phyloP scores from a whole-genome alignment of 2,113 vertebrate species.

The Ceyx cyanopectus region DNA sequence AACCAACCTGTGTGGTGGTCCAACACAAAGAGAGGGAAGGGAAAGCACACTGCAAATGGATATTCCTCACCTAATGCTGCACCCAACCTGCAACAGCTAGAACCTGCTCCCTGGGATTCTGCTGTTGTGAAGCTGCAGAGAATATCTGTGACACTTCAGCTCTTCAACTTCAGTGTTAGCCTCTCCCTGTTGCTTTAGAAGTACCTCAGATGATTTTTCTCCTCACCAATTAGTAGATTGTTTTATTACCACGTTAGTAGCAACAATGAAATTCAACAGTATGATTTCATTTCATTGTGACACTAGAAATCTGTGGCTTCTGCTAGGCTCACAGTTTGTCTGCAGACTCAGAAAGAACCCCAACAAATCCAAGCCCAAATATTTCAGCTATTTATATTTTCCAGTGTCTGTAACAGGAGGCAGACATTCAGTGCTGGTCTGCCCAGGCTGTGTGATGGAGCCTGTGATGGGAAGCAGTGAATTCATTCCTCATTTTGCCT shows the following conservation, averaged over 20 bases:
- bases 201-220: not conserved
- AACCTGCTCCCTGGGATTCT: not conserved
- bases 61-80: not conserved
- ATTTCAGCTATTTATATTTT: not conserved
- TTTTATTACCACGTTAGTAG: accelerated
- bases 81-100: accelerated
- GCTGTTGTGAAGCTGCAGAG: not conserved
- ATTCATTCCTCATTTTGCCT: not conserved
- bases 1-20: not conserved
- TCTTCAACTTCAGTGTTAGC: not conserved
- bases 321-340: too few species aligned
- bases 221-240: accelerated
- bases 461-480: not conserved
- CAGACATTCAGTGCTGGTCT: not conserved
- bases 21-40: not conserved
- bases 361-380: too few species aligned
- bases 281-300: not conserved
- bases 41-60: not conserved
- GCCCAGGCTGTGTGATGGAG: not conserved
- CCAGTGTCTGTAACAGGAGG: not conserved
- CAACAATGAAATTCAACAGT: not conserved
- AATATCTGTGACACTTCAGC: not conserved
- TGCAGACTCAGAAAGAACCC: not conserved
- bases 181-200: not conserved
- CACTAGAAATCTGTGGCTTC: not conserved